phyloP scores from a whole-genome alignment of 2,797 vertebrate species.

The Labroides dimidiatus region DNA sequence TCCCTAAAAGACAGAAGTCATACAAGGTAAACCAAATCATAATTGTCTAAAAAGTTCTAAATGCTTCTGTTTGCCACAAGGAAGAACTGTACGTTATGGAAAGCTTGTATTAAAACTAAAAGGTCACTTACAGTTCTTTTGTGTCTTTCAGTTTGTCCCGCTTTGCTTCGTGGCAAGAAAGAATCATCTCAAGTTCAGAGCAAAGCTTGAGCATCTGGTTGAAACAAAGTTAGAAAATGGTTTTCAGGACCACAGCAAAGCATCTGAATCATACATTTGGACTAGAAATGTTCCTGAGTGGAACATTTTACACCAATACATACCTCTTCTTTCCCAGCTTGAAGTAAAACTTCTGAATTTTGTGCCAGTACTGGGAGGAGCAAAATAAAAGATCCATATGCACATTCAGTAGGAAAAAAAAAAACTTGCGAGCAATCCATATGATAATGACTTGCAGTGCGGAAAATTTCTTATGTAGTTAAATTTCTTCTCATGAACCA shows the following conservation, averaged over 20 bases:
- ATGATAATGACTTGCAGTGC: neutral
- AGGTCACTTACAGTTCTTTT: constrained; percentile 87
- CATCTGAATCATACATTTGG: neutral
- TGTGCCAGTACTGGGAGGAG: constrained; percentile 70
- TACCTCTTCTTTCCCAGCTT: constrained; percentile 82
- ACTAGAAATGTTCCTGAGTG: neutral
- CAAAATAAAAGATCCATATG: neutral
- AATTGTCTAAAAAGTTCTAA: neutral
- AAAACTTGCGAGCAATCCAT: neutral
- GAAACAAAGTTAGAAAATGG: constrained; percentile 8
- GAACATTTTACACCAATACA: constrained; percentile 11
- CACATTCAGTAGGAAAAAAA: neutral
- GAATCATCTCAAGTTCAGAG: constrained; percentile 86
- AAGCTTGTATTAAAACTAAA: constrained; percentile 6
- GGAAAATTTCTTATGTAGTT: too few relatives aligned
- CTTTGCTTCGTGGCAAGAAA: constrained; percentile 80
- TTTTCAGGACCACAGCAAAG: neutral
- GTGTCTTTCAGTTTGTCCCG: constrained; percentile 85
- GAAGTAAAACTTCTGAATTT: constrained; percentile 79
- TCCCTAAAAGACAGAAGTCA: constrained; percentile 71
- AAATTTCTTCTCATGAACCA: too few relatives aligned
- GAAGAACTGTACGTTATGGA: neutral
- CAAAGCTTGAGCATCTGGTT: constrained; percentile 87
- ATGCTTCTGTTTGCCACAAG: neutral
- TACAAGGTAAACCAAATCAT: neutral